Conservation (phyloP, 1,140 invertebrate genomes). For the Pristionchus pacificus region DNA sequence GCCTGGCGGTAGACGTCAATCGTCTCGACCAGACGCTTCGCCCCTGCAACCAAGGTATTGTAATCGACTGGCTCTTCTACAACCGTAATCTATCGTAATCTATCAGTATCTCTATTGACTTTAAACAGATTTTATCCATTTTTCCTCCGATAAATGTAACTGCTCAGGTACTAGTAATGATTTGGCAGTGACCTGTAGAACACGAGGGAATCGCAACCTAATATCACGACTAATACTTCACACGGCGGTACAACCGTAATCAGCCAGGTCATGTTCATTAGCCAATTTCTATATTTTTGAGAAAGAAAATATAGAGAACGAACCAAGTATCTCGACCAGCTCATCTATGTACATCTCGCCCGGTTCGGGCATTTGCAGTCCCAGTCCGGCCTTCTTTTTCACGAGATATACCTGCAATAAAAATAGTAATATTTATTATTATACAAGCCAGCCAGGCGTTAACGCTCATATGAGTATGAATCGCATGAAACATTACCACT, state of each 20-base stretch:
- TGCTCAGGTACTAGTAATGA: too few relatives aligned
- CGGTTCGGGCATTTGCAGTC: slow-evolving; percentile 21
- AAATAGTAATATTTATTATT: not conserved
- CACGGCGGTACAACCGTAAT: slow-evolving; percentile 9
- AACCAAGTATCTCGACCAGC: slow-evolving; percentile 20
- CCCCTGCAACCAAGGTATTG: slow-evolving; percentile 20
- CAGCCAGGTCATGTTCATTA: slow-evolving; percentile 4
- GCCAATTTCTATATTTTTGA: slow-evolving; percentile 4
- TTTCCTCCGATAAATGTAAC: too few relatives aligned
- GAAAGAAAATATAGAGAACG: slow-evolving; percentile 15
- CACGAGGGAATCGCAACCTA: too few relatives aligned
- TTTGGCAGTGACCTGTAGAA: too few relatives aligned
- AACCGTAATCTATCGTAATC: too few relatives aligned
- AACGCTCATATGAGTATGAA: too few relatives aligned
- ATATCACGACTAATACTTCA: too few relatives aligned
- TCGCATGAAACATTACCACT: slow-evolving; percentile 10
- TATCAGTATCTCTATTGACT: too few relatives aligned
- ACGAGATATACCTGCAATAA: slow-evolving; percentile 24
- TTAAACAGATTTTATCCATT: too few relatives aligned
- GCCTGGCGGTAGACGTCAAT: slow-evolving; percentile 37
- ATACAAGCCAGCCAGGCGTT: too few relatives aligned
- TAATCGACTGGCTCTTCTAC: slow-evolving; percentile 4
- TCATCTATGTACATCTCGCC: slow-evolving; percentile 18
- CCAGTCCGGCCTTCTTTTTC: slow-evolving; percentile 17
- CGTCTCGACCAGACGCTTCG: slow-evolving; percentile 32